Evolutionary conservation across 2,888 invertebrate genomes (phyloP).

Genomic region (Drosophila diplacantha): DNA sequence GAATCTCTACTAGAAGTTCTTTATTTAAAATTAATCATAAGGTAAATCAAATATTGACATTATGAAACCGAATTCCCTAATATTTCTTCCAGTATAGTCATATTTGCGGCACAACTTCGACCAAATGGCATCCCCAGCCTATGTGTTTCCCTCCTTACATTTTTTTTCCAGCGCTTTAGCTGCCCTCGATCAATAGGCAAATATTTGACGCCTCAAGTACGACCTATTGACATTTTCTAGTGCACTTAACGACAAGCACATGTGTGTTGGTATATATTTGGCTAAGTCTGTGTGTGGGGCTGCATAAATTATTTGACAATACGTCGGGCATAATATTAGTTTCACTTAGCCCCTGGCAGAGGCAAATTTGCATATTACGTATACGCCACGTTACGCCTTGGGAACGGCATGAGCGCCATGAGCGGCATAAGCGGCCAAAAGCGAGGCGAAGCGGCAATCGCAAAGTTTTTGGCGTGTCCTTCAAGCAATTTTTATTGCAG

Average conservation of each 20-base stretch:
- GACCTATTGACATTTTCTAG: slow-evolving; percentile 63
- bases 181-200: slow-evolving; percentile 53
- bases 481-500: slow-evolving; percentile 44
- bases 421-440: slow-evolving; percentile 3
- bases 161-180: slow-evolving; percentile 28
- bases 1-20: neutral
- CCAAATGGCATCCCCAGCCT: neutral
- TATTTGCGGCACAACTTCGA: slow-evolving; percentile 2
- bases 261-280: slow-evolving; percentile 6
- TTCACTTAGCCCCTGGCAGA: slow-evolving; percentile 48
- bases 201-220: slow-evolving; percentile 58
- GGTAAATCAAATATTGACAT: neutral
- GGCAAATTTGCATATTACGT: slow-evolving; percentile 63
- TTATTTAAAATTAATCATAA: too few species aligned
- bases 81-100: neutral
- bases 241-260: slow-evolving; percentile 57
- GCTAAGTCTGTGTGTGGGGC: slow-evolving; percentile 17
- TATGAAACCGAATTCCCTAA: too few species aligned
- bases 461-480: slow-evolving; percentile 36
- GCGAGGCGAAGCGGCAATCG: slow-evolving; percentile 21
- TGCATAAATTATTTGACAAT: slow-evolving; percentile 68
- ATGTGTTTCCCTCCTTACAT: neutral
- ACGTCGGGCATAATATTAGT: slow-evolving; percentile 63
- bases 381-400: slow-evolving; percentile 45
- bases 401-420: slow-evolving; percentile 1